Evolutionary conservation across 2,113 vertebrate genomes (phyloP), one percentile per base, ranked within the genome.

Genomic region (Nematolebias whitei): DNA sequence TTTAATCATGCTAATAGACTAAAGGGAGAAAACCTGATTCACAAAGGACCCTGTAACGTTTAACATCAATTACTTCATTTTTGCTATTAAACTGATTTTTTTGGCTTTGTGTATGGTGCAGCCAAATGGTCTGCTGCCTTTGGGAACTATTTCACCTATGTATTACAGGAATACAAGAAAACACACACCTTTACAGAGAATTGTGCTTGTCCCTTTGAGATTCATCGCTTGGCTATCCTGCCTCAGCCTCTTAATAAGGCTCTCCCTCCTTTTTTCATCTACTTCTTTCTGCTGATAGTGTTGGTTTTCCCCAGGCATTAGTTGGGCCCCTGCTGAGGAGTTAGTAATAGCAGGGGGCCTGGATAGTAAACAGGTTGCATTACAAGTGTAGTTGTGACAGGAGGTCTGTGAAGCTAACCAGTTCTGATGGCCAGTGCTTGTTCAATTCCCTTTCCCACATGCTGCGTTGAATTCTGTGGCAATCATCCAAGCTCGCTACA

Each of bases 391-490:
- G 84, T 63, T 78, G 86, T 87, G 87, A 90, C 88, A 86, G 86
- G 77, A 59, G 75, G 58, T 79, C 71, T 81, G 79, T 88, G 88
- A 92, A 76, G 79, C 64, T 92, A 92, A 93, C 79, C 87, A 87
- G 78, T 88, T 85, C 82, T 89, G 92, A 91, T 85, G 79, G 83
- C 71, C 83, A 84, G 87, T 81, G 88, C 89, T 91, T 92, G 92
- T 92, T 91, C 91, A 91, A 91, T 92, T 88, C 89, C 74, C 77
- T 63, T 66, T 82, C 85, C 80, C 85, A 79, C 74, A 63, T 76
- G 59, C 60, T 45, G 75, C 4, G 54, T 72, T 76, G 70, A n/a
- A n/a, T n/a, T n/a, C n/a, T n/a, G n/a, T 7, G 49, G 85, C 39
- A 29, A 70, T 74, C 75, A 68, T 71, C 60, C 58, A 60, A 10